phyloP scores from a whole-genome alignment of 2,797 vertebrate species.

The Morelia viridis region DNA sequence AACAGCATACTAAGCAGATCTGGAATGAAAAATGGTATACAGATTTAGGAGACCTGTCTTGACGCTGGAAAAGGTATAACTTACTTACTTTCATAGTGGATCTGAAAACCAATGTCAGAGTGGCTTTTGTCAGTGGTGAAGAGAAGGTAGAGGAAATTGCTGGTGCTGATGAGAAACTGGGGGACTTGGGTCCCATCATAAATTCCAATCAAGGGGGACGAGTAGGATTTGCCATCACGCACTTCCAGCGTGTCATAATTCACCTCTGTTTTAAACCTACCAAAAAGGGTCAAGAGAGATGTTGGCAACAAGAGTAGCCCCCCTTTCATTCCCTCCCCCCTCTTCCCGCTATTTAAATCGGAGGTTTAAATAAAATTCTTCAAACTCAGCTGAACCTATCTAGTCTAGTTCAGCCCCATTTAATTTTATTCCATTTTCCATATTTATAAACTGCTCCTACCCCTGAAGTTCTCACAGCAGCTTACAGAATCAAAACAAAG shows the following conservation, averaged over 20 bases:
- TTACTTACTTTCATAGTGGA: constrained; percentile 94
- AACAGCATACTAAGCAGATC: not conserved
- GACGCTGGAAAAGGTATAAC: fast-evolving
- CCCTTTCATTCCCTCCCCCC: not conserved
- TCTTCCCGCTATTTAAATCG: not conserved
- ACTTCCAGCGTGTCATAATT: constrained; percentile 97
- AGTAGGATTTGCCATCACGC: constrained; percentile 91
- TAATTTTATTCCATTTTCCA: not conserved
- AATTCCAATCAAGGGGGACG: constrained; percentile 90
- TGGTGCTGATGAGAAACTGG: constrained; percentile 98
- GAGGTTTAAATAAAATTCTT: not conserved
- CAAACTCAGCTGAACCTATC: not conserved
- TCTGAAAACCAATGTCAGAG: constrained; percentile 95
- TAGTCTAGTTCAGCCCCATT: not conserved
- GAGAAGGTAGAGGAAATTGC: constrained; percentile 92
- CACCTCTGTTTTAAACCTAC: constrained; percentile 96
- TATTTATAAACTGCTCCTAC: not conserved
- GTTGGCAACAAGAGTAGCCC: fast-evolving
- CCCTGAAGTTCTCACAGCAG: not conserved
- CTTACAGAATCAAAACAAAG: not conserved
- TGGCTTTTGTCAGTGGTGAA: constrained; percentile 99
- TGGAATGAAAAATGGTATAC: fast-evolving
- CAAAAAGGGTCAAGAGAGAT: not conserved
- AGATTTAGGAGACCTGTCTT: not conserved
- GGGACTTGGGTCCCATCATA: constrained; percentile 98